Evolutionary conservation across 2,888 invertebrate species (phyloP), one percentile per base, ranked within the genome.

Genomic region (Zele albiditarsus): DNA sequence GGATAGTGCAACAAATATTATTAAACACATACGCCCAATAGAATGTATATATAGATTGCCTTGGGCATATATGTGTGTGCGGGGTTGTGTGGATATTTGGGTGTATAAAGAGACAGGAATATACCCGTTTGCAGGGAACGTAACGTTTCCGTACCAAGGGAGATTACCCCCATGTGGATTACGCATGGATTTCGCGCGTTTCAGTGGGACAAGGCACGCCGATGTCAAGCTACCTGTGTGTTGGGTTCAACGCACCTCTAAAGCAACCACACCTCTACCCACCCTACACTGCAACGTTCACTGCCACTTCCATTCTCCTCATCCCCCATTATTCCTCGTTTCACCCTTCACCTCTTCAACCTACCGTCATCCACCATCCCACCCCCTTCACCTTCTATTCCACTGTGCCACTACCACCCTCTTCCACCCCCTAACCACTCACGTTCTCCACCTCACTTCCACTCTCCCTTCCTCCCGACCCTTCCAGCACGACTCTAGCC

Each of bases 221-320:
- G 84, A 87, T 85, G 87, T 86, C 87, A 88, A 86, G 84, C 86
- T 86, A 87, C 88, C 88, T 87, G 86, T 83, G 82, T 84, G 82
- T 77, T 73, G 84, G 81, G 89, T 88, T 88, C 88, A 89, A 89
- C 86, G 88, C 85, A 89, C 88, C 87, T 86, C 87, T 86, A 87
- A 89, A 86, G 87, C 87, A 87, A 88, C 88, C 87, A 86, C 88
- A 88, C 87, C 87, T 85, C 85, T 86, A 83, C 82, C 84, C 84
- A 84, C 85, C 86, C 85, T 84, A 53, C n/a, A 82, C 81, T 83
- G 84, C 82, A 85, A 82, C 84, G 82, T 84, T 87, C 86, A 84
- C 84, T 82, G 53, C 53, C 53, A 53, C 82, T 83, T 83, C 80
- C 82, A 82, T 82, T 67, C 80, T 81, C 83, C 20, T 76, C 69